Base-by-base conservation (phyloP, 1,140 invertebrate species). In the Scaptomyza pallida region DNA sequence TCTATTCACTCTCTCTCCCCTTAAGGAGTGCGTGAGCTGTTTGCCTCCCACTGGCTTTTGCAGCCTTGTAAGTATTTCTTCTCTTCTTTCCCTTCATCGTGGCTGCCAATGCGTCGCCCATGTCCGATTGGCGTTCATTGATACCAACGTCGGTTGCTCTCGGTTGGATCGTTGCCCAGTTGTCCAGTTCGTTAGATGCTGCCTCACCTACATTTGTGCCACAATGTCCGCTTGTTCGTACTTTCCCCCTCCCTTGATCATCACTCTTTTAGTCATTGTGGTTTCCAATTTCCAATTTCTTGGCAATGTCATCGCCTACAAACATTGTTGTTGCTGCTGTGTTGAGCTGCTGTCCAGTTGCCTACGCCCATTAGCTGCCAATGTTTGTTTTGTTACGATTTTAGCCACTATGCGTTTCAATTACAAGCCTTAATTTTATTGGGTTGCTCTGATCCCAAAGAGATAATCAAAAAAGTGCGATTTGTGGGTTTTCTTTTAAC, bases 71-170 rank as follows among this genome's bases (percentile, higher is more conserved):
- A 26, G 23, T 26, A 4, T 26, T 26, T 6, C 23, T 26, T 2
- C 23, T 26, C 0, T 26, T 21, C 21, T 21, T 21, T 26, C 23
- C 23, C 37, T 30, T 33, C 41, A 50, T n/a, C 8, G 6, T 85
- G 72, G 63, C 76, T 85, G 80, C 81, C 80, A 79, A 79, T 85
- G 76, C 76, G 69, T 80, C 48, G 81, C 79, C 30, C 80, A 80
- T 85, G 80, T 85, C 80, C 81, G 80, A 85, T 86, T 77, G 64
- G 67, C 81, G 80, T 54, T 47, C 80, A 80, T 85, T 85, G 80
- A 85, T 85, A 85, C 60, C 35, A 85, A 52, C 30, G 55, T 68
- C 60, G 44, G 51, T 44, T 52, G 33, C 50, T 48, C 35, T 26
- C 6, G 1, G 23, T 65, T 19, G 54, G 61, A 57, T 71, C 65